Evolutionary conservation across 2,888 invertebrate genomes (phyloP), one percentile per base, ranked within the genome.

Genomic region (Nephrotoma guestfalica): DNA sequence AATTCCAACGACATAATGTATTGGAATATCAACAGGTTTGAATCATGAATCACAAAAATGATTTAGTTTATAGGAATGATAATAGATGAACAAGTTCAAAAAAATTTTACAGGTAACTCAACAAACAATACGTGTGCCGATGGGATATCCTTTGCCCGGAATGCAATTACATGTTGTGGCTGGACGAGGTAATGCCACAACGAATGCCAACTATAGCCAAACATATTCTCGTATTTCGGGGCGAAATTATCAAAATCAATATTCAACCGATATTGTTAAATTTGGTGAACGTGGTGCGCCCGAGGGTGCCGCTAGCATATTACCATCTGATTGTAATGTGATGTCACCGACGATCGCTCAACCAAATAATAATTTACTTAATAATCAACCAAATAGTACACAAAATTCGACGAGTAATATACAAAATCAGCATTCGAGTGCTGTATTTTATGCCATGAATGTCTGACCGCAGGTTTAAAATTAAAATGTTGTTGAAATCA

Each of bases 371-470:
- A 71, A 71, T 71, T 71, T 71, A 71, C 71, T 71, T 30, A 71
- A 30, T 30, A 30, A 93, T 30, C 93, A 93, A 90, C 91, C 87
- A 90, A 91, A 88, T 85, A 45, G 84, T 40, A 40, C 86, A 84
- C 87, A 89, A 90, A 90, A 89, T 89, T 91, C 88, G 89, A 88
- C 88, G 45, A 88, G 88, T 86, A 92, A 92, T 86, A 85, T 85
- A 30, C 71, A 71, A 71, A 71, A 71, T 71, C 71, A 71, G 71
- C 71, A 71, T 71, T 90, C 90, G 88, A 90, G 91, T 88, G 94
- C 95, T 57, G 93, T 96, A 47, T 96, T 96, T 90, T 96, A 96
- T 90, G 96, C 96, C 84, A 96, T 96, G 96, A 96, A 96, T 90
- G 96, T 96, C 92, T 96, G 95, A 96, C 94, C 93, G 90, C 93